Base-by-base conservation (phyloP, 2,888 invertebrate species). In the Cosmorhoe ocellata region DNA sequence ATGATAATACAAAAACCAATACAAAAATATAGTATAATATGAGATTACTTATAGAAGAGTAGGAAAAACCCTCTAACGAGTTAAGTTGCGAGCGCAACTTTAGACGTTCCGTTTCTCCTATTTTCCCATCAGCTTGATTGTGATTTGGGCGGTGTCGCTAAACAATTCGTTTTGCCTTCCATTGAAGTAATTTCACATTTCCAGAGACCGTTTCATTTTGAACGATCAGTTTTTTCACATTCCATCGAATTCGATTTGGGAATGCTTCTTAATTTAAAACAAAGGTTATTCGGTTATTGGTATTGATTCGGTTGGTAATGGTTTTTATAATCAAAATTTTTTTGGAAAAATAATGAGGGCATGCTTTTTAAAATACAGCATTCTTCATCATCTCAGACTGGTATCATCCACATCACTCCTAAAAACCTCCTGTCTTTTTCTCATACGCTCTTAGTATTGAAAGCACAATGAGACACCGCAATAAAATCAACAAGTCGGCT, bases 61-160 rank as follows among this genome's bases (percentile, higher is more conserved):
- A n/a, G 7, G 28, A 22, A 7, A 34, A 22, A 22, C 7, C 12
- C 22, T 10, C 22, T 14, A 3, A 7, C 11, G 18, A 18, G 4
- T 3, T 1, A 26, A 26, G n/a, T 26, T 12, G 12, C 6, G 14
- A 6, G 2, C 4, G 3, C n/a, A n/a, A 27, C 12, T 4, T 18
- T 28, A 9, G 14, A 8, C 12, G 9, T 11, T 30, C 13, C 13
- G 24, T n/a, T 38, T 18, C 24, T 31, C 8, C 12, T 38, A 39
- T 66, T 81, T 84, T 84, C 81, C 76, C 80, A 79, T 74, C 74
- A 73, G 66, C 66, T 69, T 8, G 24, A 18, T 37, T 61, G 67
- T 69, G 71, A 71, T 69, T 78, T 66, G 60, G 67, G 66, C 71
- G 74, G 80, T 79, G 78, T 79, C 76, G 72, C 78, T 74, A 76